Evolutionary conservation across 2,113 vertebrate genomes (phyloP).

Genomic region (Scartelaos histophorus): DNA sequence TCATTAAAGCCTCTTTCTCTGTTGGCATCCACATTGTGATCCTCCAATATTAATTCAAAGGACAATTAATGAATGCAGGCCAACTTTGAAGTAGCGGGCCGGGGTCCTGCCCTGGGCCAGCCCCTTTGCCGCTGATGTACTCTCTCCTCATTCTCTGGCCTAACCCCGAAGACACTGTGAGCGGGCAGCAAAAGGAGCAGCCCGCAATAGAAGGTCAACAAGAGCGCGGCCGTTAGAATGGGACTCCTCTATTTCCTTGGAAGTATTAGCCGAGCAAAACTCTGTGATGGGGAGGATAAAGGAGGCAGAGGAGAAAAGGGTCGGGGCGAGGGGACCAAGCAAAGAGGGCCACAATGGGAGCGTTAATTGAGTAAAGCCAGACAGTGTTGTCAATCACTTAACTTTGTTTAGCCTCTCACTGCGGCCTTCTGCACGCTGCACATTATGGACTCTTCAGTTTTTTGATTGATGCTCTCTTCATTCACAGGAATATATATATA

Average conservation of each 20-base stretch:
- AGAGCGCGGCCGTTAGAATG: conserved; percentile 94
- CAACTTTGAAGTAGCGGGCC: conserved; percentile 98
- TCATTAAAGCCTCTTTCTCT: conserved; percentile 99
- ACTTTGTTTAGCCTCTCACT: conserved; percentile 83
- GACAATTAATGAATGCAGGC: conserved; percentile 99
- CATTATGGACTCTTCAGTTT: conserved; percentile 57
- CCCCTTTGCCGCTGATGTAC: conserved; percentile 97
- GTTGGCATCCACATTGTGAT: conserved; percentile 99
- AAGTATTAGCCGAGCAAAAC: conserved; percentile 99
- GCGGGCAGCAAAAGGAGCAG: conserved; percentile 96
- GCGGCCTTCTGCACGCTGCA: conserved; percentile 61
- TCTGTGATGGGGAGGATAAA: conserved; percentile 82
- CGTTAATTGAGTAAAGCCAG: conserved; percentile 99
- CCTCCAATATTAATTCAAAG: conserved; percentile 99
- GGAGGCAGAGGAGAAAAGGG: conserved; percentile 72
- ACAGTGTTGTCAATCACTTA: conserved; percentile 99
- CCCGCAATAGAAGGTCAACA: conserved; percentile 99
- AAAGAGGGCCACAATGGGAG: conserved; percentile 99
- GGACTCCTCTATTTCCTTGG: conserved; percentile 97
- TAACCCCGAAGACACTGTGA: conserved; percentile 96
- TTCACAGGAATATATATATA: conserved; percentile 17
- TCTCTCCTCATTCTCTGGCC: conserved; percentile 91
- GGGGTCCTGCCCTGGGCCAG: conserved; percentile 91
- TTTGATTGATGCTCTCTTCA: conserved; percentile 58
- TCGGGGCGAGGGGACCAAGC: conserved; percentile 69